Percentiles rank a stretch among this genome's conserved stretches.
Evolutionary conservation across 1,140 invertebrate genomes (phyloP).

Genomic region (Holotrichia oblita): DNA sequence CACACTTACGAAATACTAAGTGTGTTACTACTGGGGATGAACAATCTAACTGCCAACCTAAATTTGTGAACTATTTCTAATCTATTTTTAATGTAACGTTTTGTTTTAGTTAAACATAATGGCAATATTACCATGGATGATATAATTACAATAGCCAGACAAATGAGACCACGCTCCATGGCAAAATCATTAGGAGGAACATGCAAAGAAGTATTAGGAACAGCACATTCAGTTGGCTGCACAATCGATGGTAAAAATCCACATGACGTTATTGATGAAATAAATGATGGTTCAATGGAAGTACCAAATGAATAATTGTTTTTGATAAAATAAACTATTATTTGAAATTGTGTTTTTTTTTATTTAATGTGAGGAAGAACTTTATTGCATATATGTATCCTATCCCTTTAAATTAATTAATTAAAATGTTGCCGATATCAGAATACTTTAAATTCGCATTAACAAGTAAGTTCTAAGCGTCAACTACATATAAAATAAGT

Average conservation of each 20-base stretch:
- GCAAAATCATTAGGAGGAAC: constrained; percentile 90
- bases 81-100: not conserved
- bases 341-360: not conserved
- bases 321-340: constrained; percentile 43
- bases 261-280: constrained; percentile 94
- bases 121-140: constrained; percentile 97
- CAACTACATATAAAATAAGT: no score
- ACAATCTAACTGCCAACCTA: constrained; percentile 36
- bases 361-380: not conserved
- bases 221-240: constrained; percentile 91
- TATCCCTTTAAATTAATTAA: no score
- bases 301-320: constrained; percentile 81
- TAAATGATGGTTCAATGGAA: constrained; percentile 87
- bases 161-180: constrained; percentile 96
- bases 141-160: constrained; percentile 88
- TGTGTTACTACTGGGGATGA: constrained; percentile 51
- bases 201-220: constrained; percentile 97
- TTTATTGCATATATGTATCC: no score
- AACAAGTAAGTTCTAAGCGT: no score
- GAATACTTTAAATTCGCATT: no score
- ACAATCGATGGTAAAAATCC: constrained; percentile 89
- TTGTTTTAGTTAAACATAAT: constrained; percentile 98
- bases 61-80: no score
- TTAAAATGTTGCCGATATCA: no score
- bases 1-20: constrained; percentile 55